Evolutionary conservation across 1,140 invertebrate genomes (phyloP).

Genomic region (Drosophila bipectinata): DNA sequence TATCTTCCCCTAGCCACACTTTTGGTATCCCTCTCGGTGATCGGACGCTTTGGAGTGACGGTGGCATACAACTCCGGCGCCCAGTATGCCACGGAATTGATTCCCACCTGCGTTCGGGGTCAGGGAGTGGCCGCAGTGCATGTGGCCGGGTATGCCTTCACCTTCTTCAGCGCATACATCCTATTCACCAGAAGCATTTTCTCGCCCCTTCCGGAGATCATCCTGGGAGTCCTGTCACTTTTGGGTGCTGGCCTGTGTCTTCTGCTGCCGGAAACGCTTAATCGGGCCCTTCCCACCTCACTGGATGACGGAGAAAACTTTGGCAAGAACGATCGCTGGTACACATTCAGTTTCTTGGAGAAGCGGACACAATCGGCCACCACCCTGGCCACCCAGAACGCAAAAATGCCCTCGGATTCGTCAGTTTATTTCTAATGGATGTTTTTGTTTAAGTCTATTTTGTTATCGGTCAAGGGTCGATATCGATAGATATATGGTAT

Average conservation of each 20-base stretch:
- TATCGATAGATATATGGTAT: too few relatives aligned
- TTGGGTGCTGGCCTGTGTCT: slow-evolving; percentile 85
- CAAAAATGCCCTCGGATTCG: slow-evolving; percentile 49
- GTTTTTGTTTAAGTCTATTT: background rate
- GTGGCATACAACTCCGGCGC: slow-evolving; percentile 87
- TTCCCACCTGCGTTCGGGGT: slow-evolving; percentile 87
- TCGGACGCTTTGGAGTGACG: slow-evolving; percentile 87
- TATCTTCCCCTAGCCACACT: slow-evolving; percentile 35
- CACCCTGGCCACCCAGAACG: slow-evolving; percentile 29
- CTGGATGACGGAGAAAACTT: slow-evolving; percentile 87
- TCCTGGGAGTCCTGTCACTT: slow-evolving; percentile 84
- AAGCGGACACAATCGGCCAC: slow-evolving; percentile 60
- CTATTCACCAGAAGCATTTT: slow-evolving; percentile 83
- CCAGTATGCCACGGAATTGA: slow-evolving; percentile 88
- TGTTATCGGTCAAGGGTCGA: too few relatives aligned
- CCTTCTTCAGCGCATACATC: slow-evolving; percentile 75
- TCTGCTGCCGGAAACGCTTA: slow-evolving; percentile 74
- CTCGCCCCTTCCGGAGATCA: slow-evolving; percentile 85
- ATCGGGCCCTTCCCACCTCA: slow-evolving; percentile 85
- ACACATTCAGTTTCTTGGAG: slow-evolving; percentile 68
- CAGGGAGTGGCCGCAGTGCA: slow-evolving; percentile 86
- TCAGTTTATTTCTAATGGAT: slow-evolving; percentile 33
- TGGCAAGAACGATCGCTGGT: slow-evolving; percentile 85
- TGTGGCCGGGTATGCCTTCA: slow-evolving; percentile 85
- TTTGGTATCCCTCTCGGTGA: slow-evolving; percentile 77